These are phyloP conservation scores for Amphiprion percula DNA, from an alignment of 2,113 vertebrate species.

Conservation along the genomic window DNA sequence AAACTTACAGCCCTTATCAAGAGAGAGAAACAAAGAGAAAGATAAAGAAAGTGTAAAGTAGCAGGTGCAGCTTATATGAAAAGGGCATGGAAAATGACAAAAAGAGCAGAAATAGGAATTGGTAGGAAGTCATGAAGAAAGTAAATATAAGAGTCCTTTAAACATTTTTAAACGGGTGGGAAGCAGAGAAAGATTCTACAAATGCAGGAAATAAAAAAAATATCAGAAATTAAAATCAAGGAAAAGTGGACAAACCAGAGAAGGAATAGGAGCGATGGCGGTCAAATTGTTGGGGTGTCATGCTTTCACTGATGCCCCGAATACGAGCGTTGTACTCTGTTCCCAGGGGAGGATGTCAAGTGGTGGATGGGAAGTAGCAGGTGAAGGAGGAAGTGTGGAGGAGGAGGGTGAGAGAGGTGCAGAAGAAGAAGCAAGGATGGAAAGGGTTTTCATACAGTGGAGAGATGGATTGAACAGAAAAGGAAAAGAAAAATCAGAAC, in stretches of 20 bases:
- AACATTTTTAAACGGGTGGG: conserved; percentile 16
- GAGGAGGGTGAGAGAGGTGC: conserved; percentile 66
- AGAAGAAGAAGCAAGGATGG: conserved; percentile 70
- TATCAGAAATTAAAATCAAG: conserved; percentile 72
- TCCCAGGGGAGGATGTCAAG: conserved; percentile 64
- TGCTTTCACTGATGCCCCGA: conserved; percentile 87
- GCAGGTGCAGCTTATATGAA: background rate
- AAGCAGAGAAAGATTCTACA: conserved; percentile 23
- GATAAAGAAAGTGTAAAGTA: background rate
- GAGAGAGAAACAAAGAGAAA: background rate
- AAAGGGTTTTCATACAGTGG: conserved; percentile 57
- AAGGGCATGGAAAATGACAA: conserved; percentile 12
- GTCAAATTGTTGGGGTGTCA: conserved; percentile 84
- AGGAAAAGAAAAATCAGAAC: conserved; percentile 61
- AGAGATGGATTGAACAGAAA: conserved; percentile 82
- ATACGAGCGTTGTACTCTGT: conserved; percentile 97
- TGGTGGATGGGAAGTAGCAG: conserved; percentile 68
- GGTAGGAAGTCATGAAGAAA: conserved; percentile 15
- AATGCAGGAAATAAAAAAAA: conserved; percentile 25
- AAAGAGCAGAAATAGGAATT: conserved; percentile 2
- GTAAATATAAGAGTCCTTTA: background rate
- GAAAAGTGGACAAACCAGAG: conserved; percentile 91
- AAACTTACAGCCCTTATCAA: background rate
- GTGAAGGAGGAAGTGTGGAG: conserved; percentile 69
- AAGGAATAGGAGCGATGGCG: conserved; percentile 92